phyloP scores from a whole-genome alignment of 2,113 vertebrate genomes.

The Xerus inauris region DNA sequence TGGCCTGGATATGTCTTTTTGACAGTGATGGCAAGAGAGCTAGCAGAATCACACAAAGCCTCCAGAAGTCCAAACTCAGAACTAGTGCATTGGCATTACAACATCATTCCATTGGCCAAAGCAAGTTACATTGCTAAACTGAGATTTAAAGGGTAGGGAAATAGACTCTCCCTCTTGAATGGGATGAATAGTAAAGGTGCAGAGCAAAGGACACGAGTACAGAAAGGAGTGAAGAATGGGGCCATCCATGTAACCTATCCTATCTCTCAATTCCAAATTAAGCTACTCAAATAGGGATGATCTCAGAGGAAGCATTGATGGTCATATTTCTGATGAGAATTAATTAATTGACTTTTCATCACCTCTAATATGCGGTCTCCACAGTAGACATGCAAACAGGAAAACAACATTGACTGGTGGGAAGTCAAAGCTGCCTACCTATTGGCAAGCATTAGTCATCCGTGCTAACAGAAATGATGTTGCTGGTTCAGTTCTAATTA shows the following conservation, averaged over 20 bases:
- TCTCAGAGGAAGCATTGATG: conserved; percentile 26
- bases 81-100: not conserved
- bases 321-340: conserved; percentile 51
- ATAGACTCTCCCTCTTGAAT: not conserved
- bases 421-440: conserved; percentile 42
- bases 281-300: not conserved
- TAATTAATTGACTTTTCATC: conserved; percentile 47
- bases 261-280: not conserved
- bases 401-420: conserved; percentile 61
- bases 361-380: conserved; percentile 30
- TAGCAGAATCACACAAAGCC: conserved; percentile 13
- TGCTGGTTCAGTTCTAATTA: conserved; percentile 66
- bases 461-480: conserved; percentile 58
- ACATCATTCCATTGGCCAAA: not conserved
- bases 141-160: not conserved
- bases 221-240: conserved; percentile 23
- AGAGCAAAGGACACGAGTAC: not conserved
- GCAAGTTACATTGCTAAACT: not conserved
- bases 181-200: not conserved
- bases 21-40: not conserved
- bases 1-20: not conserved
- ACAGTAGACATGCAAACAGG: conserved; percentile 45
- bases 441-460: conserved; percentile 70
- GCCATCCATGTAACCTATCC: not conserved
- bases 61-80: not conserved